Evolutionary conservation across 2,888 invertebrate species (phyloP).

Genomic region (Drosophila quasianomalipes): DNA sequence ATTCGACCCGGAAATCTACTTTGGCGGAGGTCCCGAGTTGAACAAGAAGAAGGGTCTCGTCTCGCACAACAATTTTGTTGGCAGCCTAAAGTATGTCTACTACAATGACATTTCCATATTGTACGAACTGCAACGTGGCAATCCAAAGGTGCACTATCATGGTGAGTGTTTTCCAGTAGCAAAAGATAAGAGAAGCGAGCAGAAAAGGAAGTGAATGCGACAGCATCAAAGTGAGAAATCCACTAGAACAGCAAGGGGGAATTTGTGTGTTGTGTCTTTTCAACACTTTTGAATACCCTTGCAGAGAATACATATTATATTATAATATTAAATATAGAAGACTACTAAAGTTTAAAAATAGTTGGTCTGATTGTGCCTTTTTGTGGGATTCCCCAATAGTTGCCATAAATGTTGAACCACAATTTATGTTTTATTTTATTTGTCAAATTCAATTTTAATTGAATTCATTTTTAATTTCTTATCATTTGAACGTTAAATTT

Average conservation of each 20-base stretch:
- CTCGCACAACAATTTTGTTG: conserved; percentile 94
- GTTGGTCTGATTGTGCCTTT: too few species aligned
- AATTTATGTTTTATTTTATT: background rate
- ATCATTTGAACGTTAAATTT: too few species aligned
- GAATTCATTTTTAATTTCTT: too few species aligned
- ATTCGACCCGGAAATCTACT: conserved; percentile 97
- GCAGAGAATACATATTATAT: background rate
- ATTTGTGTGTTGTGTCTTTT: conserved; percentile 18
- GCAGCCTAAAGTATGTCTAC: conserved; percentile 95
- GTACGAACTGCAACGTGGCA: conserved; percentile 93
- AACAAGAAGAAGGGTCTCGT: conserved; percentile 93
- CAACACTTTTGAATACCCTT: conserved; percentile 2
- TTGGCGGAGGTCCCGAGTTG: conserved; percentile 94
- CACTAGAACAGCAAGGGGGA: background rate
- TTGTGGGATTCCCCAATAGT: too few species aligned
- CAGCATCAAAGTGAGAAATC: conserved; percentile 2
- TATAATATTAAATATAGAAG: background rate
- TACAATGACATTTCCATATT: conserved; percentile 97
- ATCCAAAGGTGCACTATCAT: conserved; percentile 94
- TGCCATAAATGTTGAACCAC: background rate
- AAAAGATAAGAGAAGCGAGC: background rate
- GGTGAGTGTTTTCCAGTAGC: conserved; percentile 79
- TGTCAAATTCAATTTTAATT: background rate
- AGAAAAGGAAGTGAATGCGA: background rate
- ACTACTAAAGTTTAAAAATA: background rate